Evolutionary conservation across 2,888 invertebrate genomes (phyloP), one percentile per base, ranked within the genome.

Genomic region (Dromius quadrimaculatus): DNA sequence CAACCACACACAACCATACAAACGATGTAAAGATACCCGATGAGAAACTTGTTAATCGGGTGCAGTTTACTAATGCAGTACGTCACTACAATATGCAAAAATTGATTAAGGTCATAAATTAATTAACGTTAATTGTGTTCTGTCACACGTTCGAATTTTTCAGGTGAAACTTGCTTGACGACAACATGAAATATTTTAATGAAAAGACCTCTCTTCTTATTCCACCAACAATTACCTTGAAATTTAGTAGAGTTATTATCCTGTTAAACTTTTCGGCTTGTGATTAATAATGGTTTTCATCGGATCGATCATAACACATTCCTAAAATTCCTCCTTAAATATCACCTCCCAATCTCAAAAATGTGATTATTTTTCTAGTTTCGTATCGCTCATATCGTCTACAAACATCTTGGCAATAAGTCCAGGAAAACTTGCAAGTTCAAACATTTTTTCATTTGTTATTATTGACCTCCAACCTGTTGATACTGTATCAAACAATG

Each of bases 91-190:
- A 38, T 64, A 64, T 64, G 64, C 64, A 64, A 64, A 64, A 64
- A 64, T 64, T 64, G 64, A 64, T 64, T 64, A 47, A 64, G 22
- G 50, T 20, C 50, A 36, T 64, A 64, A 64, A 64, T 64, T 64
- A 64, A 64, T 64, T 64, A 64, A 22, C 36, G 22, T 64, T 64
- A 64, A 64, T 64, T 64, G 50, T 61, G 41, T 38, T 61, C 41
- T 61, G 61, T 61, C 61, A 20, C 23, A 36, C 47, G 19, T 47
- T 17, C 23, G 28, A 63, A 64, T 64, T 64, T 64, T 47, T 64
- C 20, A 22, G 4, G 36, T 19, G 32, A 64, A 50, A 64, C 32
- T 64, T 64, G 64, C 34, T 47, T 61, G 61, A 36, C 36, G 11
- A 38, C 61, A 34, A 41, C 41, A 8, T 41, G 41, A 13, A 50